phyloP scores from a whole-genome alignment of 2,888 invertebrate species.

The Gortyna flavago region DNA sequence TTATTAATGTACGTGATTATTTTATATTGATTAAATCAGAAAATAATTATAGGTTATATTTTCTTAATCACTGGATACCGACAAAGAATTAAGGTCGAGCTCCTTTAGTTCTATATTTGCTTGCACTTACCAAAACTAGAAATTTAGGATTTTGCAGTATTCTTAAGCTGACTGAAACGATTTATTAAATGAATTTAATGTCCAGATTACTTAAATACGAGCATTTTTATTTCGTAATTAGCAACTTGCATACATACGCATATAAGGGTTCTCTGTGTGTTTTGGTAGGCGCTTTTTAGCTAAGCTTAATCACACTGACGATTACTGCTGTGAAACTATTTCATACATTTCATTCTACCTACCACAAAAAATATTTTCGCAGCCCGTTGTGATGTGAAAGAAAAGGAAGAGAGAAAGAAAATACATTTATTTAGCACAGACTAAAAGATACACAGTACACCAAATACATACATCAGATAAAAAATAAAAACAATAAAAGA shows the following conservation, averaged over 20 bases:
- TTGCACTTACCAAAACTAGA: not conserved
- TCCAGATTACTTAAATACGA: too few relatives aligned
- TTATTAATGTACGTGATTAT: slow-evolving; percentile 31
- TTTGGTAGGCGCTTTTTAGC: slow-evolving; percentile 35
- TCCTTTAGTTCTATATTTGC: not conserved
- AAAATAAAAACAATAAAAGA: too few relatives aligned
- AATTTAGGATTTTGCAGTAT: slow-evolving; percentile 6
- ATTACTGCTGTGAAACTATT: not conserved
- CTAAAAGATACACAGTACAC: too few relatives aligned
- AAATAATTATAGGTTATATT: not conserved
- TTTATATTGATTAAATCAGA: slow-evolving; percentile 33
- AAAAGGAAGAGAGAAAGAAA: too few relatives aligned
- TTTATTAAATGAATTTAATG: not conserved
- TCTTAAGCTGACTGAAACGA: not conserved
- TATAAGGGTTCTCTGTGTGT: not conserved
- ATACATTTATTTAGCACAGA: too few relatives aligned
- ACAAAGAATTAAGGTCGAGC: not conserved
- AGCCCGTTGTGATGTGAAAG: not conserved
- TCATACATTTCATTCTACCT: not conserved
- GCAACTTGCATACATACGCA: not conserved
- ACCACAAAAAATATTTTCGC: too few relatives aligned
- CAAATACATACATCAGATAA: too few relatives aligned
- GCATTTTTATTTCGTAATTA: not conserved
- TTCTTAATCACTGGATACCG: not conserved
- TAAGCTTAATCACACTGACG: not conserved